phyloP scores from a whole-genome alignment of 2,888 invertebrate species.

The Diogma glabrata region DNA sequence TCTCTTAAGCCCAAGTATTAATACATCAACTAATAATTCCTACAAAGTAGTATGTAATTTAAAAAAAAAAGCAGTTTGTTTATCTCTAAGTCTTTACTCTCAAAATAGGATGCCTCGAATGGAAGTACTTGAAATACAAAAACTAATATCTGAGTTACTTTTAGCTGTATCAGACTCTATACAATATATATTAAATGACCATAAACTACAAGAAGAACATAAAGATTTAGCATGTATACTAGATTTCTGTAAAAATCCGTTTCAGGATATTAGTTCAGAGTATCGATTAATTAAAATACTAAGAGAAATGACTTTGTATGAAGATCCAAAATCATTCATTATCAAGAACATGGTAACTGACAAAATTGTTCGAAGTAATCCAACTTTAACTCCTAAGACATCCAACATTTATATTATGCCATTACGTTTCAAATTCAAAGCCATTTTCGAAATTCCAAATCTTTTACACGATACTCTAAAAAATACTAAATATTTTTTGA shows the following conservation, averaged over 20 bases:
- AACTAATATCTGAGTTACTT: conserved; percentile 11
- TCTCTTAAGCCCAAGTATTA: neutral
- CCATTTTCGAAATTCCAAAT: conserved; percentile 14
- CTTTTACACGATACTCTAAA: conserved; percentile 6
- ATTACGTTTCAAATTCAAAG: conserved; percentile 14
- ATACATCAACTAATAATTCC: neutral
- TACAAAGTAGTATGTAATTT: conserved; percentile 4
- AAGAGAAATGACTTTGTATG: conserved; percentile 11
- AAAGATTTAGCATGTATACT: neutral
- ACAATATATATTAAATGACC: neutral
- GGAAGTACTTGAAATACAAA: conserved; percentile 13
- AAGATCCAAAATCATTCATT: conserved; percentile 9
- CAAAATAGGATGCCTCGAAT: conserved; percentile 13
- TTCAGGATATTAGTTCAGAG: conserved; percentile 15
- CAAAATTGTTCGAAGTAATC: conserved; percentile 8
- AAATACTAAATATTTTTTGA: neutral
- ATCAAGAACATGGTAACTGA: conserved; percentile 9
- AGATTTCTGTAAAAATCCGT: conserved; percentile 14
- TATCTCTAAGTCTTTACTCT: conserved; percentile 9
- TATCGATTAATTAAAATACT: conserved; percentile 14
- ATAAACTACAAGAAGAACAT: neutral
- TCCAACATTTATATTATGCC: conserved; percentile 14
- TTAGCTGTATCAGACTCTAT: conserved; percentile 4
- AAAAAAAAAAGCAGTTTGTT: conserved; percentile 10
- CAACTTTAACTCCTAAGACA: conserved; percentile 10